Evolutionary conservation across 1,140 invertebrate genomes (phyloP).

Genomic region (Chelonus insularis): DNA sequence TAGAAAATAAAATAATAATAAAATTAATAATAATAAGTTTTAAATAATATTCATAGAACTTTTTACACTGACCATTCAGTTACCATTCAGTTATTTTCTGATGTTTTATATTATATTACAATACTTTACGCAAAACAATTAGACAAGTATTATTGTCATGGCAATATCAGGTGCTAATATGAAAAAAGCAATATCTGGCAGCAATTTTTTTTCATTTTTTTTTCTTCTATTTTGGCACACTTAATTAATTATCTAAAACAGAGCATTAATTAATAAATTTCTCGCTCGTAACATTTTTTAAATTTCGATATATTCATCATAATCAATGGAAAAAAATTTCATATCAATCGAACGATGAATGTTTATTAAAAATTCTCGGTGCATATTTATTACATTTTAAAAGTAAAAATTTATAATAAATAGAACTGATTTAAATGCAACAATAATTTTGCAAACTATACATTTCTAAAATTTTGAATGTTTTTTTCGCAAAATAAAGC

Average conservation of each 20-base stretch:
- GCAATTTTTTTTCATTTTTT: slow-evolving; percentile 35
- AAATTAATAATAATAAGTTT: too few species aligned
- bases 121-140: slow-evolving; percentile 55
- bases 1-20: too few species aligned
- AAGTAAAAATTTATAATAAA: not conserved
- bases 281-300: not conserved
- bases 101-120: slow-evolving; percentile 46
- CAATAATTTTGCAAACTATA: too few species aligned
- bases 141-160: slow-evolving; percentile 57
- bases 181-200: slow-evolving; percentile 33
- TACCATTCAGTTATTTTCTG: slow-evolving; percentile 1
- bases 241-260: too few species aligned
- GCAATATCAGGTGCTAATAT: slow-evolving; percentile 50
- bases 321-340: not conserved
- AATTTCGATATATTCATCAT: not conserved
- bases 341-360: not conserved
- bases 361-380: slow-evolving; percentile 7
- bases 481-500: too few species aligned
- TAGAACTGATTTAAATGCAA: too few species aligned
- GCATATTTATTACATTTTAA: not conserved
- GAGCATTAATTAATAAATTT: slow-evolving; percentile 1
- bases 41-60: not conserved
- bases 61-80: not conserved
- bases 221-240: slow-evolving; percentile 42
- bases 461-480: too few species aligned